phyloP scores from a whole-genome alignment of 1,140 invertebrate species.

The Zaprionus capensis region DNA sequence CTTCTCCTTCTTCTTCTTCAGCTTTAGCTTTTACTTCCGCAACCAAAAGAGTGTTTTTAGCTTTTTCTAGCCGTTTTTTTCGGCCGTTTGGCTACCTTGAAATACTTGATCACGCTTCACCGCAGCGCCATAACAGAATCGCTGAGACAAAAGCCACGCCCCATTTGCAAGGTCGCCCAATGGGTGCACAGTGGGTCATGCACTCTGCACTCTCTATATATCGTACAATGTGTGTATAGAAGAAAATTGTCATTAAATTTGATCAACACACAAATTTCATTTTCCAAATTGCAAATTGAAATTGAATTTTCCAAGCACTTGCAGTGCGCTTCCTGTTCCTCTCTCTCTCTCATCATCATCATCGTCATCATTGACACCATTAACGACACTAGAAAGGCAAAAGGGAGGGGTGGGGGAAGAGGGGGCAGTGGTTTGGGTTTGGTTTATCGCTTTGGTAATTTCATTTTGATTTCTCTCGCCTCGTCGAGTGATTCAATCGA shows the following conservation, averaged over 20 bases:
- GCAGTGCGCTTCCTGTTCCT: not conserved
- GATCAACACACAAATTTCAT: slow-evolving; percentile 65
- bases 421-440: not conserved
- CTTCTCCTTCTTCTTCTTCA: not conserved
- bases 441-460: slow-evolving; percentile 36
- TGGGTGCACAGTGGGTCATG: slow-evolving; percentile 56
- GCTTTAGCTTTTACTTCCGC: slow-evolving; percentile 23
- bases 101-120: slow-evolving; percentile 5
- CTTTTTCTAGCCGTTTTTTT: not conserved
- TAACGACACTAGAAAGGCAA: not conserved
- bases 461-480: slow-evolving; percentile 43
- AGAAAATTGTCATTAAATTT: slow-evolving; percentile 70
- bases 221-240: not conserved
- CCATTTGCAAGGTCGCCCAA: slow-evolving; percentile 30
- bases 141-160: slow-evolving; percentile 20
- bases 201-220: slow-evolving; percentile 12
- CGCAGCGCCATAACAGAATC: not conserved
- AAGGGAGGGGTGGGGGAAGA: no score
- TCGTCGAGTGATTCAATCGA: slow-evolving; percentile 21
- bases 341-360: not conserved
- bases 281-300: slow-evolving; percentile 77
- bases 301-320: slow-evolving; percentile 65
- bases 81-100: not conserved
- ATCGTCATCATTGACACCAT: slow-evolving; percentile 2
- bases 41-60: not conserved